Evolutionary conservation across 2,888 invertebrate species (phyloP).

Genomic region (Nebria brevicollis): DNA sequence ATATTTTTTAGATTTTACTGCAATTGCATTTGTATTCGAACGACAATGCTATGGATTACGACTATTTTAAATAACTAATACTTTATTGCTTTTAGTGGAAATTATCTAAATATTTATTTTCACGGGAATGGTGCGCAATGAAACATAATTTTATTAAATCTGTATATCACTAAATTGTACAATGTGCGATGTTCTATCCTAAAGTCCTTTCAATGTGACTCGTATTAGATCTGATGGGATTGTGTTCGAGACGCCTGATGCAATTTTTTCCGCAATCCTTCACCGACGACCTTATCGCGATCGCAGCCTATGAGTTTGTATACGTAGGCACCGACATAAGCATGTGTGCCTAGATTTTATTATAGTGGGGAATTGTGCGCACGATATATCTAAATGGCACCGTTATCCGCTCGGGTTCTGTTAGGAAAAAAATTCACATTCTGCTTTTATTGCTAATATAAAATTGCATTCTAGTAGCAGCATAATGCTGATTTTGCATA

Average conservation of each 20-base stretch:
- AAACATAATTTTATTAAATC: too few relatives aligned
- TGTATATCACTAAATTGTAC: too few relatives aligned
- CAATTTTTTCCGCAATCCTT: slow-evolving; percentile 38
- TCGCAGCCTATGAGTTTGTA: slow-evolving; percentile 5
- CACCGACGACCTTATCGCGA: slow-evolving; percentile 31
- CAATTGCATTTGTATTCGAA: too few relatives aligned
- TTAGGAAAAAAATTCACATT: neutral
- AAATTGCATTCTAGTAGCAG: neutral
- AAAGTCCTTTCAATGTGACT: too few relatives aligned
- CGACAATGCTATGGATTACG: too few relatives aligned
- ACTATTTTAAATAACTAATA: too few relatives aligned
- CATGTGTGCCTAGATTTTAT: slow-evolving; percentile 11
- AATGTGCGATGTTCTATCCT: too few relatives aligned
- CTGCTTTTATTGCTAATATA: slow-evolving; percentile 9
- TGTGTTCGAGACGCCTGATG: slow-evolving; percentile 24
- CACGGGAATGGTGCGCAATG: too few relatives aligned
- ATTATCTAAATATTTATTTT: too few relatives aligned
- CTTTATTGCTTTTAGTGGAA: too few relatives aligned
- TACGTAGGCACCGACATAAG: neutral
- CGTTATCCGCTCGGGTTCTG: neutral
- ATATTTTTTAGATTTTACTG: too few relatives aligned
- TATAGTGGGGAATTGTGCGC: neutral
- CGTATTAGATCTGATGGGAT: too few relatives aligned
- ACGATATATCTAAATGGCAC: slow-evolving; percentile 11
- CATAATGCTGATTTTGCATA: slow-evolving; percentile 7